Base-by-base conservation (phyloP, 2,797 vertebrate species). In the Urophycis tenuis region DNA sequence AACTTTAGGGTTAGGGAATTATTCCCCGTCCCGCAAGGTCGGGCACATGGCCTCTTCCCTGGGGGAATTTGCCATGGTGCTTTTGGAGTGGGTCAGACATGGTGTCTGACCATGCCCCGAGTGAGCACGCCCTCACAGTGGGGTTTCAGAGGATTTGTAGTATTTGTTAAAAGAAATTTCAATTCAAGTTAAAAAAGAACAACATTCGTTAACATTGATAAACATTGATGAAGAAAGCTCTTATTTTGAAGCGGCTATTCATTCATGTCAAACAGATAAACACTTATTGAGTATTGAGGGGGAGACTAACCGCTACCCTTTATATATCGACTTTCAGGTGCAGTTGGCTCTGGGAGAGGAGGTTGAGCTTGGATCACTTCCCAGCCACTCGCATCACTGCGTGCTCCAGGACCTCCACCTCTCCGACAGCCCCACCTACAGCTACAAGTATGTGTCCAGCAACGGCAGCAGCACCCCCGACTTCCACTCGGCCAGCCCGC, bases 291-390 rank as follows among this genome's bases (percentile, higher is more conserved):
- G 60, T 67, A 67, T 67, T 67, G 3, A 67, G 25, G 9, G n/a
- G n/a, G 2, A 67, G n/a, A 29, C 60, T 67, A 67, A 67, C n/a
- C n/a, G n/a, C 60, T 25, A 60, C 19, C 60, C 60, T 67, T n/a
- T 29, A 29, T n/a, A n/a, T 67, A 25, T 67, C n/a, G n/a, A 29
- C 11, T 82, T 71, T 1, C 88, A 98, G 96, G 93, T 93, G 60
- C 96, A 94, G 77, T 73, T 90, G 41, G 88, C 92, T 85, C 89
- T 85, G 79, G 94, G 90, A 87, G 94, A 95, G 17, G 94, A 96
- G 17, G 81, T 80, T 0, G 71, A 79, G 2, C 80, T 85, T 5
- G 0, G 74, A 5, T 76, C 80, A 7, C 75, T 81, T 53, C 79
- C 82, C 34, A 34, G 71, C 32, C 76, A 72, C 72, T 72, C 74